These are phyloP conservation scores for Anarrhichthys ocellatus DNA, from an alignment of 2,113 vertebrate genomes.

Conservation along the genomic window DNA sequence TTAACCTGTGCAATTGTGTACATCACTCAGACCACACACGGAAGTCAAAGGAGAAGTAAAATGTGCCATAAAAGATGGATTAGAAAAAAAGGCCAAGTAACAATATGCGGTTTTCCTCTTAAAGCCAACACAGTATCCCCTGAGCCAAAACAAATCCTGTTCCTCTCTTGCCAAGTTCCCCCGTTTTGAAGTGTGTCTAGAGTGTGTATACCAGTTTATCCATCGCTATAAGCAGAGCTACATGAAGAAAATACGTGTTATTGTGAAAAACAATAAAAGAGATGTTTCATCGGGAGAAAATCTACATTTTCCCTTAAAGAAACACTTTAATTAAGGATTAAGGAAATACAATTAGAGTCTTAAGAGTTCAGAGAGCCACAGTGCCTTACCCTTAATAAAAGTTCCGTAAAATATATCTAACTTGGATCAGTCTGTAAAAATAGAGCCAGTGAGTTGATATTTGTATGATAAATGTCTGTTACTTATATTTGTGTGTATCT, in stretches of 20 bases:
- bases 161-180: neutral
- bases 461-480: constrained; percentile 2
- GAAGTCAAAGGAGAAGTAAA: constrained; percentile 3
- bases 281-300: neutral
- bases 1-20: constrained; percentile 22
- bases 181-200: neutral
- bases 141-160: constrained; percentile 7
- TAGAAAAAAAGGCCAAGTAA: neutral
- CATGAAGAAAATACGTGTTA: neutral
- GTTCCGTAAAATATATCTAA: neutral
- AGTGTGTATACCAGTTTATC: neutral
- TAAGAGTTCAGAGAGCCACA: neutral
- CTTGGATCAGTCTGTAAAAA: neutral
- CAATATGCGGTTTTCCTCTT: neutral
- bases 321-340: neutral
- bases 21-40: constrained; percentile 35
- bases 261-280: constrained; percentile 1
- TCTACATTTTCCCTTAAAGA: constrained; percentile 10
- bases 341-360: neutral
- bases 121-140: neutral
- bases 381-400: neutral
- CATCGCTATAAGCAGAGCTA: neutral
- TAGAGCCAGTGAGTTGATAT: neutral
- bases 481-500: neutral
- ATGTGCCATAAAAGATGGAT: neutral